These are phyloP conservation scores for Erpetoichthys calabaricus DNA, from an alignment of 2,797 vertebrate species.

Conservation along the genomic window DNA sequence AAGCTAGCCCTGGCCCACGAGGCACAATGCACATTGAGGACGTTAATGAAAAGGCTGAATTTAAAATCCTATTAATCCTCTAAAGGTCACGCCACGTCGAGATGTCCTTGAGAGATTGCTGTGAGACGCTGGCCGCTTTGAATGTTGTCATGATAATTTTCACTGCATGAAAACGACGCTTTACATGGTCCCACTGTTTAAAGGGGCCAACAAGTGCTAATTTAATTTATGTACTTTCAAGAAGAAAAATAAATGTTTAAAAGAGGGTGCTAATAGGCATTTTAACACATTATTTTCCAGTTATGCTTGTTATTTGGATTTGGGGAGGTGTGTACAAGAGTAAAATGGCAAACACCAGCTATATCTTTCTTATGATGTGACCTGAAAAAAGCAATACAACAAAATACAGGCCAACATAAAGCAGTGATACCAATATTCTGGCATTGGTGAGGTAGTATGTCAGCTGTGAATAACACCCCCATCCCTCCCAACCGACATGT, in stretches of 20 bases:
- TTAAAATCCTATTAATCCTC: conserved; percentile 64
- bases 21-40: conserved; percentile 19
- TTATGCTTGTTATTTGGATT: not conserved
- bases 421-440: not conserved
- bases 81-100: conserved; percentile 56
- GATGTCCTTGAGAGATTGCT: conserved; percentile 49
- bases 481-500: too few relatives aligned
- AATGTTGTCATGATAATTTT: conserved; percentile 55
- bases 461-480: too few relatives aligned
- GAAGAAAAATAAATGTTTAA: conserved; percentile 16
- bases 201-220: conserved; percentile 26
- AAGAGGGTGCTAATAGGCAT: conserved; percentile 1
- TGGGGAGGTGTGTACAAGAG: not conserved
- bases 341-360: not conserved
- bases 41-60: conserved; percentile 32
- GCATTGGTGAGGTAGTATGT: too few relatives aligned
- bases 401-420: not conserved
- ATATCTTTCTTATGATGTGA: not conserved
- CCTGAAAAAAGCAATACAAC: not conserved
- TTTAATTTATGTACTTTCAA: conserved; percentile 27
- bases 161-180: conserved; percentile 51
- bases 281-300: conserved; percentile 1
- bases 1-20: conserved; percentile 23
- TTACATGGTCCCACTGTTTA: conserved; percentile 53
- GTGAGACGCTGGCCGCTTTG: conserved; percentile 39